Evolutionary conservation across 2,113 vertebrate genomes (phyloP).

Genomic region (Triplophysa rosa): DNA sequence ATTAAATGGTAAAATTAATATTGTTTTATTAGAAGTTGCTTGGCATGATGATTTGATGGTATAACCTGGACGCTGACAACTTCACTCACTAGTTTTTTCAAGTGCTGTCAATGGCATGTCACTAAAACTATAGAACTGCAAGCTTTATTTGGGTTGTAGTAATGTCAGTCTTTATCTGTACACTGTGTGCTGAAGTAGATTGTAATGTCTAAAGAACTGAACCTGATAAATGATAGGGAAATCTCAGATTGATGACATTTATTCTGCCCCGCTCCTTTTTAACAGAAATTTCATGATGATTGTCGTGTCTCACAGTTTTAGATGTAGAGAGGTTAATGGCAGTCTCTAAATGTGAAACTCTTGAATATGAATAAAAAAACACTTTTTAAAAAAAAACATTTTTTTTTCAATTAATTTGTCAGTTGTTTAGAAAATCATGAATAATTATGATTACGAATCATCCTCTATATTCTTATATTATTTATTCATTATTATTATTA

Average conservation of each 20-base stretch:
- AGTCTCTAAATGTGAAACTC: constrained; percentile 2
- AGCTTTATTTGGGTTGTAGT: too few species aligned
- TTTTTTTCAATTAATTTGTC: background rate
- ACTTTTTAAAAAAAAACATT: background rate
- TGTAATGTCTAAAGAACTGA: background rate
- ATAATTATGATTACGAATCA: constrained; percentile 1
- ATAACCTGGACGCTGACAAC: too few species aligned
- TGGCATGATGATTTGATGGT: too few species aligned
- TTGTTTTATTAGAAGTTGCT: too few species aligned
- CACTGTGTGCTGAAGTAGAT: too few species aligned
- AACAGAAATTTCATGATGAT: too few species aligned
- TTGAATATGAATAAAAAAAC: background rate
- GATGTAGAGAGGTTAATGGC: background rate
- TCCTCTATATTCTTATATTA: background rate
- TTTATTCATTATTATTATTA: too few species aligned
- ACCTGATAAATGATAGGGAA: background rate
- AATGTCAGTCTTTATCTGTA: too few species aligned
- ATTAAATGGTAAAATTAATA: too few species aligned
- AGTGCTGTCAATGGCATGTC: too few species aligned
- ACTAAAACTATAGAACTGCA: too few species aligned
- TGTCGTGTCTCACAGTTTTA: background rate
- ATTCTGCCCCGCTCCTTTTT: background rate
- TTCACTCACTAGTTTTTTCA: too few species aligned
- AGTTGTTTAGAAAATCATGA: constrained; percentile 11
- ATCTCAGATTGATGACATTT: background rate